phyloP scores from a whole-genome alignment of 2,113 vertebrate species.

The Mesitornis unicolor region DNA sequence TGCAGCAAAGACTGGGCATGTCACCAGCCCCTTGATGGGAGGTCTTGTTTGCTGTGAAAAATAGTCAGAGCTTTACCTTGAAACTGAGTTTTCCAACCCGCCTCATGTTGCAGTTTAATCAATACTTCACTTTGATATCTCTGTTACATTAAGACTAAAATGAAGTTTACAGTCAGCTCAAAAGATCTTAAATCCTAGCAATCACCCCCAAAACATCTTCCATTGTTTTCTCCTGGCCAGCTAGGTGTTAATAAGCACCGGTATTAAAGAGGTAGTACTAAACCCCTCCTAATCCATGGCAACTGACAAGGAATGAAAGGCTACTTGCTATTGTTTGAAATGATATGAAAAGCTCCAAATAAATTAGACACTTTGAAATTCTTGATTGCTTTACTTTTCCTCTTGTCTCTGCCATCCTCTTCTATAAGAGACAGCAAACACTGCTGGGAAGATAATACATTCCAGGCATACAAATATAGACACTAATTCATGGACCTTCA shows the following conservation, averaged over 20 bases:
- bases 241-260: neutral
- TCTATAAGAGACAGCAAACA: neutral
- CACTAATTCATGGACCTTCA: neutral
- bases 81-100: neutral
- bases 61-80: neutral
- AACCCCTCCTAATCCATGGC: neutral
- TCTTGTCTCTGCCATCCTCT: neutral
- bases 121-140: constrained; percentile 26
- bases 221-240: neutral
- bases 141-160: neutral
- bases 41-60: constrained; percentile 16
- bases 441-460: neutral
- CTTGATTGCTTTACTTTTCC: neutral
- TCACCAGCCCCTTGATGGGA: neutral
- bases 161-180: neutral
- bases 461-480: neutral
- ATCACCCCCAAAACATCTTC: neutral
- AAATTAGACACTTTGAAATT: neutral
- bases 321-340: neutral
- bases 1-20: neutral
- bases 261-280: neutral
- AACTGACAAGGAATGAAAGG: neutral
- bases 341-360: neutral
- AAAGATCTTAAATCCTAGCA: neutral
- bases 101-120: neutral